Conservation (phyloP, 2,113 vertebrate genomes). For the Macrotus californicus region DNA sequence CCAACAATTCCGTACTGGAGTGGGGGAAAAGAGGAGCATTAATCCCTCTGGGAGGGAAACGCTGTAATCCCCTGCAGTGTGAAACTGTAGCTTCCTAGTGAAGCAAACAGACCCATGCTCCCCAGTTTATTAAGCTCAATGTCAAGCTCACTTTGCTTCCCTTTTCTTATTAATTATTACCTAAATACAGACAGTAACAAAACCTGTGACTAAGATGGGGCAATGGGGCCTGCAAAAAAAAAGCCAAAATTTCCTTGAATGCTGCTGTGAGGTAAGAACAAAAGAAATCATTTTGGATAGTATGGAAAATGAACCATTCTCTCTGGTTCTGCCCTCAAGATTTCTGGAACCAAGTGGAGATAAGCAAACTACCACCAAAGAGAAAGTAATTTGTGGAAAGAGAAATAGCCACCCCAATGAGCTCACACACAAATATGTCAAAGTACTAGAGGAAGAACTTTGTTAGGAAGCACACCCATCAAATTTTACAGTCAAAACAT, state of each 20-base stretch:
- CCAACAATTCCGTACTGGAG: no score
- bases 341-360: neutral
- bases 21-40: no score
- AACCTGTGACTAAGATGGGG: neutral
- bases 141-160: no score
- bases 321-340: neutral
- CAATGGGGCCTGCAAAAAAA: neutral
- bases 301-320: neutral
- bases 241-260: neutral
- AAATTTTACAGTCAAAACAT: neutral
- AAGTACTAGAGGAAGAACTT: neutral
- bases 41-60: no score
- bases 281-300: neutral
- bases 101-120: no score
- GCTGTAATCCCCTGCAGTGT: no score
- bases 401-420: neutral
- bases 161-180: no score
- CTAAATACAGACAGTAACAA: no score
- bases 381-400: neutral
- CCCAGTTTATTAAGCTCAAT: no score
- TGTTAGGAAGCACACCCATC: neutral
- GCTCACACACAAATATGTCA: neutral
- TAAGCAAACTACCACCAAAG: neutral
- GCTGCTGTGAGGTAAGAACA: neutral
- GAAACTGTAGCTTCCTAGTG: no score